A percentile compares a stretch with the other conserved stretches of the same genome.
Evolutionary conservation across 2,113 vertebrate genomes (phyloP).

Genomic region (Paraplagusia blochii): DNA sequence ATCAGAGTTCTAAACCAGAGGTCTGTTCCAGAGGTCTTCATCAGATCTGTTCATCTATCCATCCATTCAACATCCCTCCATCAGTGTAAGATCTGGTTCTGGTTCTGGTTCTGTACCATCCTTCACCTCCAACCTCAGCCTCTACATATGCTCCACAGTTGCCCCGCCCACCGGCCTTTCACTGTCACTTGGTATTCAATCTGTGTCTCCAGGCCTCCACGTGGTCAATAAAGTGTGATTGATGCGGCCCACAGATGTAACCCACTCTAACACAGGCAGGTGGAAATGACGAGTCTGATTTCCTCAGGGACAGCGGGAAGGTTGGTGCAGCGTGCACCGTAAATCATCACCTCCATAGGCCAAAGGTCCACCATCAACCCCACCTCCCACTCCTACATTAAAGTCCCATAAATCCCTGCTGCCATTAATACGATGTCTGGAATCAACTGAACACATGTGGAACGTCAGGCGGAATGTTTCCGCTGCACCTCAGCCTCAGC

Average conservation of each 20-base stretch:
- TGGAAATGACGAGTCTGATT: slow-evolving; percentile 72
- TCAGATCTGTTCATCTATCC: too few relatives aligned
- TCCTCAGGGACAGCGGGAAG: slow-evolving; percentile 57
- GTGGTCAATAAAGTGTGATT: slow-evolving; percentile 75
- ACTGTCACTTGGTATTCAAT: slow-evolving; percentile 57
- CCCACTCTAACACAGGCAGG: slow-evolving; percentile 62
- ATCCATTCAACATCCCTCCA: too few relatives aligned
- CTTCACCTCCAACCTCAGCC: slow-evolving; percentile 36
- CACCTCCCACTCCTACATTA: slow-evolving; percentile 40
- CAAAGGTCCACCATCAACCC: slow-evolving; percentile 60
- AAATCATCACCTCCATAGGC: slow-evolving; percentile 59
- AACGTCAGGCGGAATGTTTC: too few relatives aligned
- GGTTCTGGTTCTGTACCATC: too few relatives aligned
- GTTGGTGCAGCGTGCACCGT: slow-evolving; percentile 8
- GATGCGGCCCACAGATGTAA: slow-evolving; percentile 45
- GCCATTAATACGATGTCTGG: slow-evolving; percentile 18
- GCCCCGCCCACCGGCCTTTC: slow-evolving; percentile 42
- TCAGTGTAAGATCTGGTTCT: too few relatives aligned
- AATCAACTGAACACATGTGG: too few relatives aligned
- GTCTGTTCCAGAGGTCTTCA: too few relatives aligned
- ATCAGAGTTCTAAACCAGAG: too few relatives aligned
- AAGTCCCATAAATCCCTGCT: slow-evolving; percentile 55
- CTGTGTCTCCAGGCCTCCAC: slow-evolving; percentile 61
- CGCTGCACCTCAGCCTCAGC: too few relatives aligned
- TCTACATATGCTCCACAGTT: slow-evolving; percentile 28